Evolutionary conservation across 2,888 invertebrate genomes (phyloP).

Genomic region (Synergus japonicus): DNA sequence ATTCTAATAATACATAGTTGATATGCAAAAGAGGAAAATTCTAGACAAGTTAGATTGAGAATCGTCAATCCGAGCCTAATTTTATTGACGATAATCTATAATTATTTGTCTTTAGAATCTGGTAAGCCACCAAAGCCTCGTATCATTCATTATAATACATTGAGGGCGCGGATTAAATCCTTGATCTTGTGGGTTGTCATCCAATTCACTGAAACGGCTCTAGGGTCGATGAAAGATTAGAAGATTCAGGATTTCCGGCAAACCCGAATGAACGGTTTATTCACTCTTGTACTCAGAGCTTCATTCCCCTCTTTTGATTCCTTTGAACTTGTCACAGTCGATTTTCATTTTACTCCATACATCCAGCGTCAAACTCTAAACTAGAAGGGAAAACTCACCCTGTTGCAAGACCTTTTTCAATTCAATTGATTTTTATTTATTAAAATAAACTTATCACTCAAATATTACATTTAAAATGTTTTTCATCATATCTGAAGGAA

Average conservation of each 20-base stretch:
- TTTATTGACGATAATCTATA: neutral
- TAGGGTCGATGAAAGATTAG: slow-evolving; percentile 29
- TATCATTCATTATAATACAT: slow-evolving; percentile 30
- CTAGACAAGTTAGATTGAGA: neutral
- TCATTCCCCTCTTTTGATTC: neutral
- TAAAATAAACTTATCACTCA: no score
- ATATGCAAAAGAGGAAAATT: neutral
- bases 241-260: slow-evolving; percentile 22
- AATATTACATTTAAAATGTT: no score
- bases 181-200: slow-evolving; percentile 35
- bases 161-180: slow-evolving; percentile 20
- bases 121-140: slow-evolving; percentile 2
- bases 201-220: slow-evolving; percentile 14
- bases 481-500: neutral
- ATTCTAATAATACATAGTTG: neutral
- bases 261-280: slow-evolving; percentile 18
- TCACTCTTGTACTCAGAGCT: neutral
- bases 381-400: neutral
- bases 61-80: neutral
- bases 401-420: neutral
- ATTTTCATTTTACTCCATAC: neutral
- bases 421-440: neutral
- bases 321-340: slow-evolving; percentile 1
- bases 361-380: neutral
- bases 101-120: slow-evolving; percentile 23